Percentiles rank a stretch among this genome's conserved stretches.
Evolutionary conservation across 1,140 invertebrate genomes (phyloP).

Genomic region (Cephus cinctus): DNA sequence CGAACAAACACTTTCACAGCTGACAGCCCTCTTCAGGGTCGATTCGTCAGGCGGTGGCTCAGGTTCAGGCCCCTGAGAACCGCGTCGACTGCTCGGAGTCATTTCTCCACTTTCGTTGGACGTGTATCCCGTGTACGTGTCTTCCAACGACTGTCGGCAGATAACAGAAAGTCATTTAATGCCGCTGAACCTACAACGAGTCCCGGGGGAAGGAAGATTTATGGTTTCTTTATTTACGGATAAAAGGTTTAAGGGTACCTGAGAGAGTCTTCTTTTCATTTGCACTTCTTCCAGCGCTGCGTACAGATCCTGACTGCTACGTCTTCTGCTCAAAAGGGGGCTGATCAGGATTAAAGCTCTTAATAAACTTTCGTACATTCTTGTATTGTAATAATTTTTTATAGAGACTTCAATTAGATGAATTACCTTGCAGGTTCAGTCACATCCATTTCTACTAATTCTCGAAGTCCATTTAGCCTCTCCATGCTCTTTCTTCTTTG

Average conservation of each 20-base stretch:
- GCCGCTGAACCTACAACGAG: too few species aligned
- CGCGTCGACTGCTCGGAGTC: conserved; percentile 30
- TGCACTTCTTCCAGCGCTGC: conserved; percentile 42
- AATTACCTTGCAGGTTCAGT: conserved; percentile 36
- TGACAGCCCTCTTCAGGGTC: conserved; percentile 66
- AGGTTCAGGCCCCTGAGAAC: conserved; percentile 37
- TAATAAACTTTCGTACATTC: too few species aligned
- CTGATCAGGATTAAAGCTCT: too few species aligned
- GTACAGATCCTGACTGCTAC: conserved; percentile 42
- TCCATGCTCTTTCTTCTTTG: conserved; percentile 50
- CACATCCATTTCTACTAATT: conserved; percentile 36
- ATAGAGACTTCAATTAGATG: background rate
- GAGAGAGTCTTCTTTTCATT: conserved; percentile 41
- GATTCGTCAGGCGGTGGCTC: conserved; percentile 44
- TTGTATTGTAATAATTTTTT: too few species aligned
- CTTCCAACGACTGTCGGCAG: conserved; percentile 28
- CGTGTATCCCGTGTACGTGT: conserved; percentile 26
- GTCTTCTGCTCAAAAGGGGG: conserved; percentile 30
- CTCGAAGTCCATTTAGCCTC: conserved; percentile 43
- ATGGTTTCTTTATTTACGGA: background rate
- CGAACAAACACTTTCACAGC: conserved; percentile 81
- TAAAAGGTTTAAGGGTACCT: conserved; percentile 22
- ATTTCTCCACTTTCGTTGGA: conserved; percentile 29
- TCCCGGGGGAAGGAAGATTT: background rate
- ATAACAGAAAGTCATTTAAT: background rate